Evolutionary conservation across 2,797 vertebrate species (phyloP).

Genomic region (Borostomias antarcticus): DNA sequence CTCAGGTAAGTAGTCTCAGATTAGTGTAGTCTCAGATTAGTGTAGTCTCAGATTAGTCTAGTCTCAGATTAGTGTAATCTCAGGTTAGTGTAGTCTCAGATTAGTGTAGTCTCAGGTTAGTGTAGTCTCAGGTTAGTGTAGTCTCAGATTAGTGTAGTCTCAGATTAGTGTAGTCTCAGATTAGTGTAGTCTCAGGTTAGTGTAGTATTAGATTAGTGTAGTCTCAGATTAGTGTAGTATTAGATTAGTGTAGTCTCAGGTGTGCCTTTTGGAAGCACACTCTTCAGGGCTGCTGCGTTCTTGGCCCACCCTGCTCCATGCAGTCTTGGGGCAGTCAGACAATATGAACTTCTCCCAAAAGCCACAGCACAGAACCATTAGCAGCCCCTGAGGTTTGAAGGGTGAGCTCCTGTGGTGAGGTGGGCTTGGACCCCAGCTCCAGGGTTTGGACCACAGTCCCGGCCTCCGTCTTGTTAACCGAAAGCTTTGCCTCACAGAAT

Average conservation of each 20-base stretch:
- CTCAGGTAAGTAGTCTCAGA: too few species aligned
- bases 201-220: too few species aligned
- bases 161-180: too few species aligned
- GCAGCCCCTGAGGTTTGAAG: slow-evolving; percentile 29
- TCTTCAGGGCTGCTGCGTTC: not conserved
- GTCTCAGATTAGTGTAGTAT: too few species aligned
- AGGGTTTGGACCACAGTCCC: slow-evolving; percentile 27
- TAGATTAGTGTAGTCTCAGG: slow-evolving; percentile 23
- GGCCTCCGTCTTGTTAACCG: slow-evolving; percentile 21
- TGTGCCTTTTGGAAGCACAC: slow-evolving; percentile 17
- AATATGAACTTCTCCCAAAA: slow-evolving; percentile 21
- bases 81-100: too few species aligned
- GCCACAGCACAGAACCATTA: slow-evolving; percentile 25
- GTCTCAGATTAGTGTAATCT: too few species aligned
- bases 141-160: too few species aligned
- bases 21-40: too few species aligned
- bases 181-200: too few species aligned
- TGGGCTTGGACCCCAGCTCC: slow-evolving; percentile 26
- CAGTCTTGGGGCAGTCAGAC: slow-evolving; percentile 24
- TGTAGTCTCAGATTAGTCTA: too few species aligned
- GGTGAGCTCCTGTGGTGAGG: slow-evolving; percentile 32
- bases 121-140: too few species aligned
- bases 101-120: too few species aligned
- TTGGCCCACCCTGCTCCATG: slow-evolving; percentile 15
- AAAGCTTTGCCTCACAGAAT: slow-evolving; percentile 26